These are phyloP conservation scores for Leucoraja erinaceus DNA, from an alignment of 2,113 vertebrate genomes.

Conservation along the genomic window DNA sequence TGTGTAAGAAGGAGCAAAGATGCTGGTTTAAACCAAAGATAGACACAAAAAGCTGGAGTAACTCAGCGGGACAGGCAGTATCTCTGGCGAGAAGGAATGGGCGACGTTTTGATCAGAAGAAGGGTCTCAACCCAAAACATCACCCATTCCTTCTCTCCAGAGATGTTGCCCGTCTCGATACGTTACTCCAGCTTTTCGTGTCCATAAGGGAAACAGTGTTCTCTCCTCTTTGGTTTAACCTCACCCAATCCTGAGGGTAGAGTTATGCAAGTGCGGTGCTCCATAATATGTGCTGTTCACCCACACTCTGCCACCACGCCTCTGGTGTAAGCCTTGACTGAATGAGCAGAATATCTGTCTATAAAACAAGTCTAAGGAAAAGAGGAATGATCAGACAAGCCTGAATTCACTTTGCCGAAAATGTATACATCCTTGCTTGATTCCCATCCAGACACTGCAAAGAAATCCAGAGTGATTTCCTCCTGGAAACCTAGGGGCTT, in stretches of 20 bases:
- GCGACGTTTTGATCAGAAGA: too few relatives aligned
- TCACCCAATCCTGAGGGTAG: background rate
- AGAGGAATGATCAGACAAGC: background rate
- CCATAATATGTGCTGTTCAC: background rate
- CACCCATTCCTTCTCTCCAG: too few relatives aligned
- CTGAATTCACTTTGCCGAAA: background rate
- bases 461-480: background rate
- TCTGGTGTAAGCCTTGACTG: background rate
- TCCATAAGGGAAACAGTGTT: background rate
- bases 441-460: background rate
- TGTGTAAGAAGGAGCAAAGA: background rate
- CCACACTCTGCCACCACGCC: background rate
- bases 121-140: too few relatives aligned
- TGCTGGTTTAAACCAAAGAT: too few relatives aligned
- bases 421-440: background rate
- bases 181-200: too few relatives aligned
- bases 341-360: background rate
- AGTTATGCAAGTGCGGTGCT: background rate
- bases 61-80: too few relatives aligned
- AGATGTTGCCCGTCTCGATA: too few relatives aligned
- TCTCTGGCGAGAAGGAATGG: too few relatives aligned
- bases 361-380: background rate
- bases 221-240: background rate
- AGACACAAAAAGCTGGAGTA: too few relatives aligned
- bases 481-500: background rate